Conservation (phyloP, 2,113 vertebrate species). For the Otis tarda region DNA sequence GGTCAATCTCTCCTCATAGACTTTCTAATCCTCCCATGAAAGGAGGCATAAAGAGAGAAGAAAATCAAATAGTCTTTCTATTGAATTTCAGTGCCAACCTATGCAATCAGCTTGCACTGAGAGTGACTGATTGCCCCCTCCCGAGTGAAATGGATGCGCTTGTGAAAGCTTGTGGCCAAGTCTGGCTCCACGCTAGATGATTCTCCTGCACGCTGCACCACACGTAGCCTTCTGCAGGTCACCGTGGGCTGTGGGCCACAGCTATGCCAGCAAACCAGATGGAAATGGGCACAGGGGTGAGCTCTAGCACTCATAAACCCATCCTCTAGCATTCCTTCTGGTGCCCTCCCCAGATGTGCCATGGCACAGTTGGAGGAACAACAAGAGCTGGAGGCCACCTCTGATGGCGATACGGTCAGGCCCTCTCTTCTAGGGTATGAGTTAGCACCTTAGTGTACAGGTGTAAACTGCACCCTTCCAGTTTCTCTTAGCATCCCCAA, state of each 20-base stretch:
- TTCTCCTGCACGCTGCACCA: neutral
- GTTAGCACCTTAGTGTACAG: accelerated
- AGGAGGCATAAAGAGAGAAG: neutral
- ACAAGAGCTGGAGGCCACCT: neutral
- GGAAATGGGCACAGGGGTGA: neutral
- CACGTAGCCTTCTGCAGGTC: neutral
- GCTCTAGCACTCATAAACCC: neutral
- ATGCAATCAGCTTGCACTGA: neutral
- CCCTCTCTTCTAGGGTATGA: neutral
- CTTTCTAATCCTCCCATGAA: neutral
- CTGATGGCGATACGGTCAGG: too few relatives aligned
- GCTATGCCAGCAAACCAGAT: accelerated
- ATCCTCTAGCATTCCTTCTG: neutral
- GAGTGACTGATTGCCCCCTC: neutral
- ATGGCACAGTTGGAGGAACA: neutral
- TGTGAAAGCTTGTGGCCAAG: accelerated
- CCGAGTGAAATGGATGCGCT: neutral
- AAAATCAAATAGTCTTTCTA: neutral
- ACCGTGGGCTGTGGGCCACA: neutral
- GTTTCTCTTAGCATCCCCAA: neutral
- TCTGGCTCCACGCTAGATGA: neutral
- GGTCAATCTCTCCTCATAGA: neutral
- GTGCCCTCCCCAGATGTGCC: neutral
- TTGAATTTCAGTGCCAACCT: neutral
- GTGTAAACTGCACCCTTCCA: neutral